Percentiles rank a stretch among this genome's conserved stretches.
These are phyloP conservation scores for Siniperca obscura DNA, from an alignment of 2,797 vertebrate genomes.

Conservation along the genomic window DNA sequence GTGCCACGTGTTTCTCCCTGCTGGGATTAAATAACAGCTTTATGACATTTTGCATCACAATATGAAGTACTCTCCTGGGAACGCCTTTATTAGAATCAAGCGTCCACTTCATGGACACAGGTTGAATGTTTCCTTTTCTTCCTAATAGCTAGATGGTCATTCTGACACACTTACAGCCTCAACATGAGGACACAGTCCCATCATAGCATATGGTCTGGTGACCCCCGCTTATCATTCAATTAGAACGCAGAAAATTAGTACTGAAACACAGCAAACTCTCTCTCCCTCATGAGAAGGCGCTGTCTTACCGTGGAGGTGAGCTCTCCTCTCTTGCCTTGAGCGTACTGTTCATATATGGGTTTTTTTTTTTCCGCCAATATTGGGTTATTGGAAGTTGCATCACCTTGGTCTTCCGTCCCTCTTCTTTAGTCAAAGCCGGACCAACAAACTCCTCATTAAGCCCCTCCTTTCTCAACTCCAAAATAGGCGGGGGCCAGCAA, in stretches of 20 bases:
- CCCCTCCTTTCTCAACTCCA: conserved; percentile 54
- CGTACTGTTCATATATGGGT: neutral
- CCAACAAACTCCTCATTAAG: conserved; percentile 36
- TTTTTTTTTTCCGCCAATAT: conserved; percentile 9
- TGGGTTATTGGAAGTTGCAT: conserved; percentile 64
- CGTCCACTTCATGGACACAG: neutral
- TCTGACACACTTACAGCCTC: neutral
- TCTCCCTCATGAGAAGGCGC: fast-evolving
- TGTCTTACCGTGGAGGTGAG: conserved; percentile 53
- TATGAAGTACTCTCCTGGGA: fast-evolving
- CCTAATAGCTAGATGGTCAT: fast-evolving
- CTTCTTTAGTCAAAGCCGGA: conserved; percentile 19
- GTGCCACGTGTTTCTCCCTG: conserved; percentile 67
- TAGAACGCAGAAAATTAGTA: neutral
- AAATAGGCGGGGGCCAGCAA: conserved; percentile 7
- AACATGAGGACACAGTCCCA: too few relatives aligned
- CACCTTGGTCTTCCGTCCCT: conserved; percentile 46
- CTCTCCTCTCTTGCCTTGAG: too few relatives aligned
- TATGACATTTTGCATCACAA: neutral
- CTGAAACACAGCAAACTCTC: neutral
- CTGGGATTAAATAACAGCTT: conserved; percentile 5
- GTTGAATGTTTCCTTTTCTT: neutral
- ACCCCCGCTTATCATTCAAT: too few relatives aligned
- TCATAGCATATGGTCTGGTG: neutral
- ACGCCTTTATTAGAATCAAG: fast-evolving